A percentile compares a stretch with the other conserved stretches of the same genome.
phyloP scores from a whole-genome alignment of 2,888 invertebrate genomes.

The Psylliodes chrysocephalus region DNA sequence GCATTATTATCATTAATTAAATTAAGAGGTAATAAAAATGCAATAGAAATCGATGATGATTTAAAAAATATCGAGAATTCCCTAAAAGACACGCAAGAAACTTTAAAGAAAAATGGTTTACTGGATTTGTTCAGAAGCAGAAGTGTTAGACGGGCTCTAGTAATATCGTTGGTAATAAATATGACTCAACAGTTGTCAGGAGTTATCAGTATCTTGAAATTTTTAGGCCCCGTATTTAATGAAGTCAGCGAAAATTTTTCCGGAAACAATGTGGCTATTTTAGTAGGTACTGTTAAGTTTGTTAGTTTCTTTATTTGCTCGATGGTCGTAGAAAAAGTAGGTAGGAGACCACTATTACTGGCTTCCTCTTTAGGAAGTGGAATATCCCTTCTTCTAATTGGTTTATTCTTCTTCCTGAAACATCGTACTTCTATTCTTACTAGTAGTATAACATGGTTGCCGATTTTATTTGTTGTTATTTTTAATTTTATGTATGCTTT shows the following conservation, averaged over 20 bases:
- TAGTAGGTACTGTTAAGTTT: neutral
- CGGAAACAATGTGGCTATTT: neutral
- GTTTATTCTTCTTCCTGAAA: conserved; percentile 41
- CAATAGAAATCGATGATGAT: neutral
- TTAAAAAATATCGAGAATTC: neutral
- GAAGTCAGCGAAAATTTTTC: neutral
- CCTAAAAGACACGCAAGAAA: neutral
- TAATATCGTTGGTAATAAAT: neutral
- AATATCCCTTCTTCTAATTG: conserved; percentile 61
- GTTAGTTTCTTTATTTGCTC: conserved; percentile 74
- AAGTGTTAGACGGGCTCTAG: neutral
- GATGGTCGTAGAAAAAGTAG: conserved; percentile 79
- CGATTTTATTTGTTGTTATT: conserved; percentile 74
- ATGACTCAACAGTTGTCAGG: neutral
- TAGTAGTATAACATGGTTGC: conserved; percentile 73
- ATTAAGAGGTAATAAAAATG: neutral
- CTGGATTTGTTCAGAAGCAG: neutral
- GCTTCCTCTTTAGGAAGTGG: conserved; percentile 74
- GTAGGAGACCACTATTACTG: conserved; percentile 72
- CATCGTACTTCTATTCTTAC: conserved; percentile 15
- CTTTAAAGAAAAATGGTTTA: neutral
- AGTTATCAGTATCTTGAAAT: neutral
- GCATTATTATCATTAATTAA: neutral
- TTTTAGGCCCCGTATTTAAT: neutral
- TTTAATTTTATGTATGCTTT: conserved; percentile 61